phyloP scores from a whole-genome alignment of 2,113 vertebrate species.

The Zootoca vivipara region DNA sequence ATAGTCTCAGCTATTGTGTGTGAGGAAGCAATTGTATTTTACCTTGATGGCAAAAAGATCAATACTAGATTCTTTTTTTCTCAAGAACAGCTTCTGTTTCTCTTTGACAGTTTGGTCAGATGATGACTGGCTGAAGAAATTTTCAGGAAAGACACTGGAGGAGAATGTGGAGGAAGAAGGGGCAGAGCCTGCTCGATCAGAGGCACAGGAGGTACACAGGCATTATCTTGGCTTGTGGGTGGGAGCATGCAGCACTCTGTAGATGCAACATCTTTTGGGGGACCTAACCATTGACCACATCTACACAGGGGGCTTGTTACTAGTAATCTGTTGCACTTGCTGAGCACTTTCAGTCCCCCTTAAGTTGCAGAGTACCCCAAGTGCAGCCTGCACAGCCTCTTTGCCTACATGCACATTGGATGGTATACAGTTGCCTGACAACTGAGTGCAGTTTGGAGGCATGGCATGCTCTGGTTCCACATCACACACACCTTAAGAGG shows the following conservation, averaged over 20 bases:
- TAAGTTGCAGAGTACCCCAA: background rate
- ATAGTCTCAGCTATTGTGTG: background rate
- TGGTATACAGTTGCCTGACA: background rate
- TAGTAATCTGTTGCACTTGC: background rate
- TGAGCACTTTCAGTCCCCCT: background rate
- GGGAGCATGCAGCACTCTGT: background rate
- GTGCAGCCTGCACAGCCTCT: background rate
- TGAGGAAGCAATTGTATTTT: background rate
- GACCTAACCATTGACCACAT: background rate
- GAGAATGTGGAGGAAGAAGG: constrained; percentile 84
- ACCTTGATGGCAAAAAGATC: no score
- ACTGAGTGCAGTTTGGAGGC: background rate
- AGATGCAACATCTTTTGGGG: accelerated
- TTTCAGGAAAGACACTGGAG: constrained; percentile 93
- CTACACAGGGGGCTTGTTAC: background rate
- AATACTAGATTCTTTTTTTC: background rate
- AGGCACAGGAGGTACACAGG: constrained; percentile 79
- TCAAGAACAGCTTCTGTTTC: constrained; percentile 10
- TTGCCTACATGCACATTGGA: background rate
- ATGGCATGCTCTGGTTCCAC: background rate
- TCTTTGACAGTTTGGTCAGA: constrained; percentile 90
- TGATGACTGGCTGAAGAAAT: constrained; percentile 98
- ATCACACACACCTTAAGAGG: background rate
- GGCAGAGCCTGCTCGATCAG: constrained; percentile 72
- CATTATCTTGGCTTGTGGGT: background rate